Percentiles rank a stretch among this genome's conserved stretches.
These are phyloP conservation scores for Amphiduros pacificus DNA, from an alignment of 2,888 invertebrate genomes.

Conservation along the genomic window DNA sequence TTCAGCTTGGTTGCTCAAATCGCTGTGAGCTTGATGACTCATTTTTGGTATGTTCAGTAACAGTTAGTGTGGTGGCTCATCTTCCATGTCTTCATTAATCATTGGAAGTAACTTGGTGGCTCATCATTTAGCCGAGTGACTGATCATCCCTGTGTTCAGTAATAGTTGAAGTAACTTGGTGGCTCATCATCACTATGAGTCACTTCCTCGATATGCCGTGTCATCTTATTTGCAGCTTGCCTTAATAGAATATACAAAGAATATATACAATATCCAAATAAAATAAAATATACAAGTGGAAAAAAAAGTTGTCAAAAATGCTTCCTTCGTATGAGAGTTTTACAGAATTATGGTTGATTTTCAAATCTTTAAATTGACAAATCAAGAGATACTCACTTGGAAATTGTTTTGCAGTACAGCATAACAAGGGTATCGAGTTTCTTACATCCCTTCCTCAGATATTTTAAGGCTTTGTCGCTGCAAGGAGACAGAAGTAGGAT, in stretches of 20 bases:
- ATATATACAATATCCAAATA: not conserved
- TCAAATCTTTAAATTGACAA: not conserved
- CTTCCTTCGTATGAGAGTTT: too few relatives aligned
- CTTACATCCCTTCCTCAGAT: constrained; percentile 57
- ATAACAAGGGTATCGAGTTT: constrained; percentile 47
- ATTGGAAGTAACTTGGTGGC: constrained; percentile 54
- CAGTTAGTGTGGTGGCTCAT: not conserved
- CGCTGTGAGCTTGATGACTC: too few relatives aligned
- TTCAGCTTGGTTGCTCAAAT: not conserved
- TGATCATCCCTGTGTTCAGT: constrained; percentile 54
- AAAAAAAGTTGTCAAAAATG: too few relatives aligned
- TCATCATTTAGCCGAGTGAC: constrained; percentile 56
- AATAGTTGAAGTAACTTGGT: constrained; percentile 32
- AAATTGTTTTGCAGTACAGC: constrained; percentile 53
- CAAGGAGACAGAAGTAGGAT: too few relatives aligned
- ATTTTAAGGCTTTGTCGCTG: constrained; percentile 58
- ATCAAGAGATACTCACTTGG: constrained; percentile 48
- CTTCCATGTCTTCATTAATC: not conserved
- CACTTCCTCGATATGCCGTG: constrained; percentile 39
- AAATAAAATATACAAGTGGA: too few relatives aligned
- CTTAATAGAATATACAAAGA: too few relatives aligned
- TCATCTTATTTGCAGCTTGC: constrained; percentile 47
- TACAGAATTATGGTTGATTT: too few relatives aligned
- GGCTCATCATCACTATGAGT: constrained; percentile 47
- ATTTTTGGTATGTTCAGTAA: not conserved